These are phyloP conservation scores for Drosophila oshimai DNA, from an alignment of 1,140 invertebrate species.

Conservation along the genomic window DNA sequence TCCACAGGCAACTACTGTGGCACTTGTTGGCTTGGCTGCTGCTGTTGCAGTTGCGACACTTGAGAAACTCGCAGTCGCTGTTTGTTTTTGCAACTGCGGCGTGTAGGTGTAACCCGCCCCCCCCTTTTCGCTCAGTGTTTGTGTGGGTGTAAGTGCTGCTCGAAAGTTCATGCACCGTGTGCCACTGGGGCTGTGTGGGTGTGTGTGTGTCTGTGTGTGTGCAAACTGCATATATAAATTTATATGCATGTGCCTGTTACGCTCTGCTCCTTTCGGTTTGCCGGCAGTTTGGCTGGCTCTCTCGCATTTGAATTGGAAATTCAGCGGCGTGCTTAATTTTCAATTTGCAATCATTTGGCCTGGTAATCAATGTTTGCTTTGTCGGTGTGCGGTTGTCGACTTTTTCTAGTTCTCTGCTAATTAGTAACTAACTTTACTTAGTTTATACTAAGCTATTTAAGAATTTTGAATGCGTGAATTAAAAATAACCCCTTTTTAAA, in stretches of 20 bases:
- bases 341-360: constrained; percentile 75
- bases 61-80: constrained; percentile 68
- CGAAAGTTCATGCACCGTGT: constrained; percentile 77
- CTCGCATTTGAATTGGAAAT: constrained; percentile 75
- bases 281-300: constrained; percentile 27
- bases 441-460: too few species aligned
- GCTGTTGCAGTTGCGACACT: constrained; percentile 60
- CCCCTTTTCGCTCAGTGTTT: neutral
- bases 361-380: constrained; percentile 64
- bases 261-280: constrained; percentile 44
- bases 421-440: constrained; percentile 65
- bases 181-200: constrained; percentile 15
- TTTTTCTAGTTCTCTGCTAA: constrained; percentile 55
- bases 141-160: constrained; percentile 70
- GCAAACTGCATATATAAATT: constrained; percentile 41
- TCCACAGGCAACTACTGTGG: constrained; percentile 45
- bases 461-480: too few species aligned
- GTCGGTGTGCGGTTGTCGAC: constrained; percentile 25
- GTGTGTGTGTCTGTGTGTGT: neutral
- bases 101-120: constrained; percentile 43
- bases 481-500: too few species aligned
- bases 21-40: constrained; percentile 70
- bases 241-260: constrained; percentile 61
- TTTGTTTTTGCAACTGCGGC: constrained; percentile 62
- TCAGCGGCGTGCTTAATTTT: constrained; percentile 69